A percentile compares a stretch with the other conserved stretches of the same genome.
These are phyloP conservation scores for Atopsyche davidsoni DNA, from an alignment of 1,140 invertebrate species.

Conservation along the genomic window DNA sequence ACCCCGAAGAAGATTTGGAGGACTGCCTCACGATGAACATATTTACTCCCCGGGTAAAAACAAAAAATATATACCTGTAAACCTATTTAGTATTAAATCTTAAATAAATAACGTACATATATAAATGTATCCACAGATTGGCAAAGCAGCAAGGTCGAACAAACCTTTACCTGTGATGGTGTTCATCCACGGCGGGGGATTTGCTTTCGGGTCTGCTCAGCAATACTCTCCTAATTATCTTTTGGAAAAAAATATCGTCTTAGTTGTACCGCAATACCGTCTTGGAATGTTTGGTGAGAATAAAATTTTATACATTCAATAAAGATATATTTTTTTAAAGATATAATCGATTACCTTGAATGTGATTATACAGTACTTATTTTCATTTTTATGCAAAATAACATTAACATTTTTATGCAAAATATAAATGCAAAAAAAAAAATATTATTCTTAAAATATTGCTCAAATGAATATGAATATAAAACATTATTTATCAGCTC, in stretches of 20 bases:
- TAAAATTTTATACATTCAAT: background rate
- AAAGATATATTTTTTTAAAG: background rate
- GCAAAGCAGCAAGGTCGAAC: background rate
- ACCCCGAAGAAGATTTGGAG: conserved; percentile 22
- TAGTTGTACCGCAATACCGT: conserved; percentile 16
- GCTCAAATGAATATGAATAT: too few relatives aligned
- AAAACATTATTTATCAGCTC: too few relatives aligned
- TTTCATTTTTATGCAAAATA: background rate
- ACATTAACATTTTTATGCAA: background rate
- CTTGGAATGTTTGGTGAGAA: conserved; percentile 13
- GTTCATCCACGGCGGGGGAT: conserved; percentile 19
- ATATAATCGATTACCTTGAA: background rate
- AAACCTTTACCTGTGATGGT: conserved; percentile 16
- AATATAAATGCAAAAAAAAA: too few relatives aligned
- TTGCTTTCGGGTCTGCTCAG: conserved; percentile 6
- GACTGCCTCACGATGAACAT: conserved; percentile 35
- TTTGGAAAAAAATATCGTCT: conserved; percentile 10
- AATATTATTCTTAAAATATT: background rate
- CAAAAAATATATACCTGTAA: background rate
- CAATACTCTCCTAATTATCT: conserved; percentile 14
- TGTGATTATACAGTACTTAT: background rate
- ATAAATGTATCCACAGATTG: conserved; percentile 8
- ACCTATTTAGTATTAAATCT: background rate
- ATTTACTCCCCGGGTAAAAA: conserved; percentile 31
- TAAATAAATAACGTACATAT: background rate